phyloP scores from a whole-genome alignment of 2,113 vertebrate species.

The Sander vitreus region DNA sequence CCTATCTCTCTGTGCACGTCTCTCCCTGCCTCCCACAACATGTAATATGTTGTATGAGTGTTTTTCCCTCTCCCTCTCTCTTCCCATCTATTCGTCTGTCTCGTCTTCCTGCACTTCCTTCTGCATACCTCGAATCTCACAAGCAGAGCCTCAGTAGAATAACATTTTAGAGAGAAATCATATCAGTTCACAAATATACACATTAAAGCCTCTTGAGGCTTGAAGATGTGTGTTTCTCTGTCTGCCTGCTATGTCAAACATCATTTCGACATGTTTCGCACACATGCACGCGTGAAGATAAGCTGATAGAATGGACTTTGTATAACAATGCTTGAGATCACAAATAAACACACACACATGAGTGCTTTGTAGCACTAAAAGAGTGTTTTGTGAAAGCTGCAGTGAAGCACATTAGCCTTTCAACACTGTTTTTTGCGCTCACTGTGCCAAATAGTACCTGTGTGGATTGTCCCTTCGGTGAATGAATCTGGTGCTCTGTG shows the following conservation, averaged over 20 bases:
- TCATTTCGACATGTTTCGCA: conserved; percentile 38
- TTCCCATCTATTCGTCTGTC: conserved; percentile 39
- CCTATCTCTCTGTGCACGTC: conserved; percentile 49
- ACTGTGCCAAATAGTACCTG: conserved; percentile 71
- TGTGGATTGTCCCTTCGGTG: conserved; percentile 66
- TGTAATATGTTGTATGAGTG: conserved; percentile 61
- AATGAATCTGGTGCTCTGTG: conserved; percentile 67
- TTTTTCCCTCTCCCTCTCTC: conserved; percentile 38
- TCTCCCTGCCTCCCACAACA: conserved; percentile 60
- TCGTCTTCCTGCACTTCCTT: conserved; percentile 14
- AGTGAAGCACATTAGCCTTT: conserved; percentile 71
- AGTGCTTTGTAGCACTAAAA: conserved; percentile 40
- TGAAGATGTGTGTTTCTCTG: conserved; percentile 21
- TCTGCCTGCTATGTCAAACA: conserved; percentile 46
- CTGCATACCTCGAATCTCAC: conserved; percentile 31
- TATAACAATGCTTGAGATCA: conserved; percentile 46
- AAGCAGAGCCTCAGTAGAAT: conserved; percentile 14
- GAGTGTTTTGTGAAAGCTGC: conserved; percentile 61
- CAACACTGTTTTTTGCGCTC: conserved; percentile 42
- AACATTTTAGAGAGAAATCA: conserved; percentile 27
- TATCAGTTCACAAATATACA: neutral
- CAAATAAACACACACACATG: conserved; percentile 43
- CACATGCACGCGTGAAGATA: conserved; percentile 47
- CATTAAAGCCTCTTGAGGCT: conserved; percentile 33
- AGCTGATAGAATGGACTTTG: conserved; percentile 53